Base-by-base conservation (phyloP, 2,797 vertebrate species). In the Megaceryle alcyon region DNA sequence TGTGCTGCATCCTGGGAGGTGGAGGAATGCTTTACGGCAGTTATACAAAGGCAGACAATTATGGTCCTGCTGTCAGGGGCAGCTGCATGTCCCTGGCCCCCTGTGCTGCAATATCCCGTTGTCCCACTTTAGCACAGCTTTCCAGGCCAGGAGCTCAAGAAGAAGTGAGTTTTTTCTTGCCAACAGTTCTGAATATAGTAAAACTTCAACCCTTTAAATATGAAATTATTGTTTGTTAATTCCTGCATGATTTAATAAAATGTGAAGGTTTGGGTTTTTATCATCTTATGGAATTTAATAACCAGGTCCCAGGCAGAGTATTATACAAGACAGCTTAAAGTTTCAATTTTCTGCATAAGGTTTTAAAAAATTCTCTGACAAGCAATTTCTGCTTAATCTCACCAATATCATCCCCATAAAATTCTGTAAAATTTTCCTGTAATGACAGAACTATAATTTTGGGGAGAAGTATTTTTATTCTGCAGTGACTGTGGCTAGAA, bases 211-310 rank as follows among this genome's bases (percentile, higher is more conserved):
- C 51, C 28, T 76, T 89, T 84, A 59, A 70, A 71, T 51, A 76
- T 73, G 68, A 83, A 78, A 48, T 71, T 19, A 85, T 69, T 75
- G 57, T 19, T 78, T 82, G 46, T 18, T 92, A 94, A 89, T 89
- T 91, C 69, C 39, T 46, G 4, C 21, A 41, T 90, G 73, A 81
- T 88, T 94, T 82, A 96, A 96, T 88, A 79, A 89, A 94, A 94
- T 26, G 43, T 51, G 79, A 94, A 80, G 37, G 46, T 77, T 48
- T 61, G 26, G 33, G 57, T 23, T 81, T 94, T 91, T 89, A 81
- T 85, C 86, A 61, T 81, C 59, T 88, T 51, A 81, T 0, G 3
- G 87, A 90, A 94, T 91, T 91, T 90, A 96, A 92, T 95, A 94
- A 88, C 29, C 43, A 41, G 77, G 56, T 76, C 82, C 70, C 85